A percentile compares a stretch with the other conserved stretches of the same genome.
Conservation (phyloP, 2,888 invertebrate species). For the Nymphalis c-album region DNA sequence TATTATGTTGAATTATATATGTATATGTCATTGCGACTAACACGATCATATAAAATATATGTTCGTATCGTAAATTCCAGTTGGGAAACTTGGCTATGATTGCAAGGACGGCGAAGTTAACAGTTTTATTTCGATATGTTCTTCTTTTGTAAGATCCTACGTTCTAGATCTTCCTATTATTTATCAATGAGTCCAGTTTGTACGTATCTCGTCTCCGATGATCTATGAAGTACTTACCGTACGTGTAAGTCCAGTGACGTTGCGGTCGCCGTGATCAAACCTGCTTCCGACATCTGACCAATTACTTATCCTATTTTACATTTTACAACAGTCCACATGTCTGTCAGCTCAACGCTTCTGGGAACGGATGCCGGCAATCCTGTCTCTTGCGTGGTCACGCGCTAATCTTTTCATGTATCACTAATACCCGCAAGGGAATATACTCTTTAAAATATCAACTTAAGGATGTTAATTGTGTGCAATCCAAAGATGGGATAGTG, state of each 20-base stretch:
- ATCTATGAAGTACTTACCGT: conserved; percentile 28
- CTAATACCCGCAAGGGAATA: conserved; percentile 1
- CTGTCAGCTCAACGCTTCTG: conserved; percentile 51
- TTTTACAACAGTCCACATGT: conserved; percentile 56
- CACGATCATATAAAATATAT: conserved; percentile 42
- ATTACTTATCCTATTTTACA: conserved; percentile 37
- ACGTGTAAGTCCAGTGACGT: conserved; percentile 37
- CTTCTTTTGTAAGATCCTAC: conserved; percentile 14
- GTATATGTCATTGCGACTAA: conserved; percentile 65
- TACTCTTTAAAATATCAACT: background rate
- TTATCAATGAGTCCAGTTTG: background rate
- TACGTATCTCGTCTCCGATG: conserved; percentile 3
- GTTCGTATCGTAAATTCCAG: conserved; percentile 11
- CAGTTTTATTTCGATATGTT: conserved; percentile 21
- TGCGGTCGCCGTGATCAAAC: conserved; percentile 26
- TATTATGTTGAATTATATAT: conserved; percentile 50
- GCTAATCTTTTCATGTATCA: conserved; percentile 19
- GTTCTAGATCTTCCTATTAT: too few species aligned
- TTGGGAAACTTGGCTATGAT: conserved; percentile 25
- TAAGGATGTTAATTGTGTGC: conserved; percentile 8
- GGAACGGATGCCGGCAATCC: conserved; percentile 61
- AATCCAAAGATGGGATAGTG: conserved; percentile 9
- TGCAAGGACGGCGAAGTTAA: conserved; percentile 19
- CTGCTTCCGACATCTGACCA: conserved; percentile 44
- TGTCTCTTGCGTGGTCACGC: conserved; percentile 42